A percentile compares a stretch with the other conserved stretches of the same genome.
These are phyloP conservation scores for Microcebus jonahi DNA, from an alignment of 2,113 vertebrate species.

Conservation along the genomic window DNA sequence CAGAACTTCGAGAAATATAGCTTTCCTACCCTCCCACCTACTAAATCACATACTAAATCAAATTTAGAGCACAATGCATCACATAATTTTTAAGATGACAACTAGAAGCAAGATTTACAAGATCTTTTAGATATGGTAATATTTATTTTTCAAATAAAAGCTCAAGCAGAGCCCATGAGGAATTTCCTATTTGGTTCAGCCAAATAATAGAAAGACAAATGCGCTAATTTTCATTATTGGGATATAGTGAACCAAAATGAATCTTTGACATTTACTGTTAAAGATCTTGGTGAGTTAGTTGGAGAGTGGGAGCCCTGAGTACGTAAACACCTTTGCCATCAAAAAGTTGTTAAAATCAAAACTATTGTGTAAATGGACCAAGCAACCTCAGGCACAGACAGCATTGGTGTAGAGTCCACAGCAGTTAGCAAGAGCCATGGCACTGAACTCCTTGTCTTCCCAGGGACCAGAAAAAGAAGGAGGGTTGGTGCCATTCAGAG, in stretches of 20 bases:
- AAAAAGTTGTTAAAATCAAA: not conserved
- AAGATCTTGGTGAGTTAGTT: not conserved
- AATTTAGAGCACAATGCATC: slow-evolving; percentile 3
- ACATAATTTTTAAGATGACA: slow-evolving; percentile 29
- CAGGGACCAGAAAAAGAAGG: slow-evolving; percentile 77
- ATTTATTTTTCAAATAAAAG: slow-evolving; percentile 38
- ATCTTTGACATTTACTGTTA: not conserved
- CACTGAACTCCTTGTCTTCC: not conserved
- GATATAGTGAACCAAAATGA: slow-evolving; percentile 29
- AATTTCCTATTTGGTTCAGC: not conserved
- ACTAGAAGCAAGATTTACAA: slow-evolving; percentile 20
- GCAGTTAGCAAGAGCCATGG: slow-evolving; percentile 69
- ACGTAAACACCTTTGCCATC: not conserved
- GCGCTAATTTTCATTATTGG: slow-evolving; percentile 14
- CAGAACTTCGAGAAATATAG: slow-evolving; percentile 37
- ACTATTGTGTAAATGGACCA: not conserved
- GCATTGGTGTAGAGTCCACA: slow-evolving; percentile 77
- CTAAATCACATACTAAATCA: not conserved
- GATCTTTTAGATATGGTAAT: not conserved
- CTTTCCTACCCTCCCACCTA: not conserved
- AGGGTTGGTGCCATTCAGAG: slow-evolving; percentile 15
- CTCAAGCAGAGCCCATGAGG: not conserved
- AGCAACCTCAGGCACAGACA: not conserved
- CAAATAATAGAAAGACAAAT: not conserved
- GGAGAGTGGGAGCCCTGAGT: not conserved